A percentile compares a stretch with the other conserved stretches of the same genome.
Conservation (phyloP, 1,140 invertebrate genomes). For the Monomorium pharaonis region DNA sequence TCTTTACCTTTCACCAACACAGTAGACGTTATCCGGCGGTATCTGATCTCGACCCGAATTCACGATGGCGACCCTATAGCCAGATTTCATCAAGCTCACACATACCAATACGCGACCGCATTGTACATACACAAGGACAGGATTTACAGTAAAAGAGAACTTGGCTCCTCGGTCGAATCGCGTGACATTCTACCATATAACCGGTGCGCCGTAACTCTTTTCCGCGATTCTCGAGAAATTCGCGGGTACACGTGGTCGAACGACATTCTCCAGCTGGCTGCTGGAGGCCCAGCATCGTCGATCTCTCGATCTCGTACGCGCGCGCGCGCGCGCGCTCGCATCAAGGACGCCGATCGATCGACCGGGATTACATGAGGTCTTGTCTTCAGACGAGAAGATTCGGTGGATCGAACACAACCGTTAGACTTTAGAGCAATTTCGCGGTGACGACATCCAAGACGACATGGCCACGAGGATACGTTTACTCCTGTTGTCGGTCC, state of each 20-base stretch:
- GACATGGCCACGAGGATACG: slow-evolving; percentile 50
- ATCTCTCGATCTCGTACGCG: slow-evolving; percentile 29
- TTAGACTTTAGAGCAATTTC: slow-evolving; percentile 20
- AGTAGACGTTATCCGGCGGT: background rate
- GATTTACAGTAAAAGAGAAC: slow-evolving; percentile 15
- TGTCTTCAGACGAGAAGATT: slow-evolving; percentile 32
- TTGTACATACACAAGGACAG: background rate
- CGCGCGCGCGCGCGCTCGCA: background rate
- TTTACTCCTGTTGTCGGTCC: slow-evolving; percentile 25
- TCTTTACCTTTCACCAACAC: slow-evolving; percentile 44
- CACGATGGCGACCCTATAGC: slow-evolving; percentile 22
- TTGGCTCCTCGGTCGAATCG: slow-evolving; percentile 2
- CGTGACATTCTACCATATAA: slow-evolving; percentile 40
- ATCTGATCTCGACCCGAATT: slow-evolving; percentile 46
- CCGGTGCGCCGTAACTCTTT: slow-evolving; percentile 41
- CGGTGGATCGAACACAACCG: background rate
- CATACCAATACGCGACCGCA: background rate
- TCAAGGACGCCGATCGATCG: slow-evolving; percentile 34
- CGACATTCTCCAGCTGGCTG: slow-evolving; percentile 43
- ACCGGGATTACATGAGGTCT: slow-evolving; percentile 20
- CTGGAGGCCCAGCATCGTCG: slow-evolving; percentile 33
- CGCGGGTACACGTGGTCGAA: slow-evolving; percentile 22
- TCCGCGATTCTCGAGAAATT: slow-evolving; percentile 38
- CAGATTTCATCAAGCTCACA: slow-evolving; percentile 36
- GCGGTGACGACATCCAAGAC: slow-evolving; percentile 22